A percentile compares a stretch with the other conserved stretches of the same genome.
These are phyloP conservation scores for Gavialis gangeticus DNA, from an alignment of 2,113 vertebrate species.

Conservation along the genomic window DNA sequence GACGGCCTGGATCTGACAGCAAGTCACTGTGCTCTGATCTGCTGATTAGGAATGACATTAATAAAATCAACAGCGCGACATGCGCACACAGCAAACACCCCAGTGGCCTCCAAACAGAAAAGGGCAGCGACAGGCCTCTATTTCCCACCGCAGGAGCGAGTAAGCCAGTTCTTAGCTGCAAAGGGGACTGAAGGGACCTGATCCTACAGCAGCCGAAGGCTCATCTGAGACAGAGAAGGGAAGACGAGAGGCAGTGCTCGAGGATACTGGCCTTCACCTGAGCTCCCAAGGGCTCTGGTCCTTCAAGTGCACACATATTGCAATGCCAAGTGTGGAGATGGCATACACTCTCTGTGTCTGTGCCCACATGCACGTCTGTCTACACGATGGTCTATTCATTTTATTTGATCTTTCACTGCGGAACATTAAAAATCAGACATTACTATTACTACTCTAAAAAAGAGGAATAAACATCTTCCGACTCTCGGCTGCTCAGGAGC, in stretches of 20 bases:
- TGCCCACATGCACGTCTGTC: no score
- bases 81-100: not conserved
- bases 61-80: not conserved
- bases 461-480: not conserved
- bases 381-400: no score
- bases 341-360: not conserved
- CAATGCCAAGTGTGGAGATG: not conserved
- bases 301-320: not conserved
- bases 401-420: not conserved
- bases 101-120: not conserved
- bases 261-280: not conserved
- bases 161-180: not conserved
- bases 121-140: slow-evolving; percentile 2
- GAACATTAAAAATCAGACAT: not conserved
- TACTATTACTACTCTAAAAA: not conserved
- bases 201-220: not conserved
- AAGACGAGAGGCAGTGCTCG: slow-evolving; percentile 12
- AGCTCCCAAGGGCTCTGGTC: slow-evolving; percentile 15
- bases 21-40: fast-evolving
- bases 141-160: slow-evolving; percentile 22
- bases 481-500: not conserved
- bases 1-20: not conserved
- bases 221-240: slow-evolving; percentile 23
- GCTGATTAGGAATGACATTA: not conserved
- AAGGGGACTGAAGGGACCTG: slow-evolving; percentile 9